Evolutionary conservation across 2,888 invertebrate genomes (phyloP).

Genomic region (Heliconius ismenius): DNA sequence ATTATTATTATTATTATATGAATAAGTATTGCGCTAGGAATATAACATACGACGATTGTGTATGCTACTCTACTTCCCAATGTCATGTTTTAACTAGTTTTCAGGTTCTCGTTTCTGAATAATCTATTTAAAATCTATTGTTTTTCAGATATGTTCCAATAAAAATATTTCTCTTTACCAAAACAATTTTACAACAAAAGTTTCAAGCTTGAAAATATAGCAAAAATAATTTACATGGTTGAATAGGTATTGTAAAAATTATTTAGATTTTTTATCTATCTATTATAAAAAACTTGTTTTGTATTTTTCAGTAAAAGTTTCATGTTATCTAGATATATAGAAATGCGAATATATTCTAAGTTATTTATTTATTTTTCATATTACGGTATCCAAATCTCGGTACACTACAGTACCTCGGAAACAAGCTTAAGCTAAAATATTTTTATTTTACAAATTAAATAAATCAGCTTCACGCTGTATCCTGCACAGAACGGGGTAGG

Average conservation of each 20-base stretch:
- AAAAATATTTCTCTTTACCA: background rate
- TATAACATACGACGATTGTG: background rate
- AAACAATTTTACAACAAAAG: slow-evolving; percentile 7
- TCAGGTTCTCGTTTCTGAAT: slow-evolving; percentile 6
- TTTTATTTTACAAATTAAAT: no score
- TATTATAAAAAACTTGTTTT: background rate
- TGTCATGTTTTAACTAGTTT: background rate
- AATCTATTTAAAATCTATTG: background rate
- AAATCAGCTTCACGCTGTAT: no score
- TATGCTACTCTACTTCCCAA: background rate
- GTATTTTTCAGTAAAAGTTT: background rate
- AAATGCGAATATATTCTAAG: background rate
- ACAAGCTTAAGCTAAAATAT: background rate
- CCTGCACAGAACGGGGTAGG: no score
- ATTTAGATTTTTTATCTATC: background rate
- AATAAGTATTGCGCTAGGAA: background rate
- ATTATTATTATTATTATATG: background rate
- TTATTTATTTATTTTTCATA: no score
- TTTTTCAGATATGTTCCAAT: background rate
- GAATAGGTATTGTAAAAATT: background rate
- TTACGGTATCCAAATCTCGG: no score
- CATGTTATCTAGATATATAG: background rate
- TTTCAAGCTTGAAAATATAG: slow-evolving; percentile 4
- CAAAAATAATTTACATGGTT: slow-evolving; percentile 5
- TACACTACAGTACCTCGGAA: background rate